These are phyloP conservation scores for Coregonus suidteri DNA, from an alignment of 2,797 vertebrate genomes.

Conservation along the genomic window DNA sequence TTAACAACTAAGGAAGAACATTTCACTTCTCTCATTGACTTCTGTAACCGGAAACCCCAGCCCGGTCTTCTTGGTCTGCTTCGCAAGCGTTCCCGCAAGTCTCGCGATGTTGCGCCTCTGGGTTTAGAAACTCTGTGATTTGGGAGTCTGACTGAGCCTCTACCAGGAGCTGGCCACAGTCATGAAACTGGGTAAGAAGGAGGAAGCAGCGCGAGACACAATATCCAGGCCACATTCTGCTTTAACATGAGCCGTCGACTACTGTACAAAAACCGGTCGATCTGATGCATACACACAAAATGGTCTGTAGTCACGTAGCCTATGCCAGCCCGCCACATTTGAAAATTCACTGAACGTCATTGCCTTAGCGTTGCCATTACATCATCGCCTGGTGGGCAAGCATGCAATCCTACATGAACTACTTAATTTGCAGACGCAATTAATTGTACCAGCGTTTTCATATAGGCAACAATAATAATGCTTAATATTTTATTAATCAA, in stretches of 20 bases:
- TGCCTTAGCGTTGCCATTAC: conserved; percentile 44
- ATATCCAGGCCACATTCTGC: conserved; percentile 42
- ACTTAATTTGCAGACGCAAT: conserved; percentile 1
- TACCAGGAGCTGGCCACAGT: conserved; percentile 74
- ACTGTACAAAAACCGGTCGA: conserved; percentile 15
- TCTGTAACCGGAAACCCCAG: too few relatives aligned
- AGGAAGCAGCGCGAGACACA: background rate
- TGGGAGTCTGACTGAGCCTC: conserved; percentile 1
- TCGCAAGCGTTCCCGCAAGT: too few relatives aligned
- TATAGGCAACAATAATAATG: background rate
- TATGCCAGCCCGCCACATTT: conserved; percentile 24
- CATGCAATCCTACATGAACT: conserved; percentile 5
- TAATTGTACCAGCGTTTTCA: background rate
- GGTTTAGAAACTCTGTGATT: too few relatives aligned
- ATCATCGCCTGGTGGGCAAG: conserved; percentile 36
- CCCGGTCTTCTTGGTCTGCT: too few relatives aligned
- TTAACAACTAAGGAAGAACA: too few relatives aligned
- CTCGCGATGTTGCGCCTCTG: too few relatives aligned
- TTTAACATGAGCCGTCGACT: conserved; percentile 16
- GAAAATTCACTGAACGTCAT: conserved; percentile 11
- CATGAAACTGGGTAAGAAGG: conserved; percentile 65
- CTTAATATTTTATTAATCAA: background rate
- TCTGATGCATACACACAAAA: conserved; percentile 29
- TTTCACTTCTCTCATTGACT: too few relatives aligned
- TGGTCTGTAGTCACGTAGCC: conserved; percentile 45